phyloP scores from a whole-genome alignment of 2,797 vertebrate genomes.

The Perodicticus potto region DNA sequence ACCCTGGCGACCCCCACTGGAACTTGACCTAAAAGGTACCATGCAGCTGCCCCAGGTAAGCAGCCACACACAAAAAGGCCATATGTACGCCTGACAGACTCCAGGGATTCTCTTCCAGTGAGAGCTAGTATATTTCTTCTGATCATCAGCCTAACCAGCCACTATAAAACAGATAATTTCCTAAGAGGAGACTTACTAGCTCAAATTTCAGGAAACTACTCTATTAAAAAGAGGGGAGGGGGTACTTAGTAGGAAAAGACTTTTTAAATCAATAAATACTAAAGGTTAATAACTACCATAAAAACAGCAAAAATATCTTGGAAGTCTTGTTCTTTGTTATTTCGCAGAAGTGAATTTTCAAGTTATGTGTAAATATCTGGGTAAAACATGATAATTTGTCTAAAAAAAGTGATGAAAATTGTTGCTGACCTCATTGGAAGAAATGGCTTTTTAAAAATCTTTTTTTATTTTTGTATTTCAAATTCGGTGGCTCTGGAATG shows the following conservation, averaged over 20 bases:
- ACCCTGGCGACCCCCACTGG: not conserved
- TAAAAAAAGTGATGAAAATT: not conserved
- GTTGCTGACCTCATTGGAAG: conserved; percentile 40
- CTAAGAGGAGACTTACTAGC: not conserved
- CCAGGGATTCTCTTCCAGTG: not conserved
- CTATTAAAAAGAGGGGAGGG: not conserved
- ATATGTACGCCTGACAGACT: rapidly evolving
- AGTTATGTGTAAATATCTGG: not conserved
- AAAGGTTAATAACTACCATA: not conserved
- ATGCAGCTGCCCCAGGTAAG: not conserved
- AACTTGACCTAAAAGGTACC: not conserved
- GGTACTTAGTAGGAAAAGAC: not conserved
- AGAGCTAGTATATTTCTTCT: not conserved
- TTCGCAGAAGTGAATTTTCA: conserved; percentile 47
- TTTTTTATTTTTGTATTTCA: conserved; percentile 47
- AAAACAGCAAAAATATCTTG: not conserved
- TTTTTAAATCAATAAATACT: not conserved
- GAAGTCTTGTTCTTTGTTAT: not conserved
- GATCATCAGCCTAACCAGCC: not conserved
- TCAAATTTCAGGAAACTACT: conserved; percentile 5
- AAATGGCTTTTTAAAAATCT: not conserved
- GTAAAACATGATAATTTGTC: not conserved
- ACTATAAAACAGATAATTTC: not conserved
- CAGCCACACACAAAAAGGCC: not conserved
- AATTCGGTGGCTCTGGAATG: not conserved